phyloP scores from a whole-genome alignment of 1,140 invertebrate genomes.

The Anagrus nilaparvatae region DNA sequence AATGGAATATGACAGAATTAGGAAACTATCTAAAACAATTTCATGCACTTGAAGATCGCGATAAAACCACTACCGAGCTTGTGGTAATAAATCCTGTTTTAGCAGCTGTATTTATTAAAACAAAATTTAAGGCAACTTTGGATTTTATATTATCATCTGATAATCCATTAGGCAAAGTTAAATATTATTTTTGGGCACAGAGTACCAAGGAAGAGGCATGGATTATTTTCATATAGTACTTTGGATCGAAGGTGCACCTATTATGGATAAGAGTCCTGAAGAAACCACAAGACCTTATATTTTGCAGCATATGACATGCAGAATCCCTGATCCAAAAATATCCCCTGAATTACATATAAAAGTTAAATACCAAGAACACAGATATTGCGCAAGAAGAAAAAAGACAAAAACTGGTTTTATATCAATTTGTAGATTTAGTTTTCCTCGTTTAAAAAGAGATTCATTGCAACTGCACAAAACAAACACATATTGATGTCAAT shows the following conservation, averaged over 20 bases:
- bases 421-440: slow-evolving; percentile 23
- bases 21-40: slow-evolving; percentile 24
- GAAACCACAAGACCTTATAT: slow-evolving; percentile 27
- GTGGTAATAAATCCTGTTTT: slow-evolving; percentile 26
- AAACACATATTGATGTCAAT: slow-evolving; percentile 21
- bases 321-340: slow-evolving; percentile 17
- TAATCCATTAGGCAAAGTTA: slow-evolving; percentile 24
- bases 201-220: slow-evolving; percentile 25
- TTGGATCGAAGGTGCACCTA: slow-evolving; percentile 24
- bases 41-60: slow-evolving; percentile 17
- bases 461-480: slow-evolving; percentile 18
- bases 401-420: slow-evolving; percentile 7
- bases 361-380: slow-evolving; percentile 20
- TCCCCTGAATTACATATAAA: slow-evolving; percentile 17
- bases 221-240: slow-evolving; percentile 29
- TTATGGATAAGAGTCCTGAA: slow-evolving; percentile 17
- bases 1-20: slow-evolving; percentile 31
- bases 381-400: slow-evolving; percentile 15
- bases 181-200: slow-evolving; percentile 23
- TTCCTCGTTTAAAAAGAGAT: slow-evolving; percentile 20
- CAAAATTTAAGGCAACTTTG: slow-evolving; percentile 28
- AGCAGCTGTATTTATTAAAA: slow-evolving; percentile 25
- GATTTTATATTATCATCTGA: slow-evolving; percentile 25
- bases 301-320: slow-evolving; percentile 26
- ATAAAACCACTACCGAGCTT: slow-evolving; percentile 14